phyloP scores from a whole-genome alignment of 2,113 vertebrate species.

The Caranx ignobilis region DNA sequence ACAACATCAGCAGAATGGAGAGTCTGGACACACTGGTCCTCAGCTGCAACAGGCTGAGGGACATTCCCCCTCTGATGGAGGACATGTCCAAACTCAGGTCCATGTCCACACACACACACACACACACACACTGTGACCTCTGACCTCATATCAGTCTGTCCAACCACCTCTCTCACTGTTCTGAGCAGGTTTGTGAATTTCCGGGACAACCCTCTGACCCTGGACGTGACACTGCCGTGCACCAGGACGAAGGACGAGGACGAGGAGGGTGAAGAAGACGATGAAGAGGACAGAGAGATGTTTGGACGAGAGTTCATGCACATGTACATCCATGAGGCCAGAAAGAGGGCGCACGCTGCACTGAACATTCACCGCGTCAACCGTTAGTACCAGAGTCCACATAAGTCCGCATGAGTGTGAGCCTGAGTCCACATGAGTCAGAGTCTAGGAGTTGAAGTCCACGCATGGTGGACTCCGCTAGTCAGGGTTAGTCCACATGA shows the following conservation, averaged over 20 bases:
- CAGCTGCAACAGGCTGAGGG: conserved; percentile 87
- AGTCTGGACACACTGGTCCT: conserved; percentile 93
- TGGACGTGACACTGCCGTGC: conserved; percentile 85
- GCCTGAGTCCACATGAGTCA: too few relatives aligned
- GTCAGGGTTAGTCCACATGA: too few relatives aligned
- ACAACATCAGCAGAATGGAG: conserved; percentile 87
- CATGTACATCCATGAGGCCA: conserved; percentile 88
- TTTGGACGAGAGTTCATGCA: conserved; percentile 95
- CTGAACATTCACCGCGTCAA: conserved; percentile 70
- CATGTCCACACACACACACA: too few relatives aligned
- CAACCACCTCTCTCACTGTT: not conserved
- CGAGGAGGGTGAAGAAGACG: conserved; percentile 82
- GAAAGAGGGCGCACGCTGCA: conserved; percentile 78
- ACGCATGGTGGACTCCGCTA: too few relatives aligned
- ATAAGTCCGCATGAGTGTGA: too few relatives aligned
- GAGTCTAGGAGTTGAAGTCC: too few relatives aligned
- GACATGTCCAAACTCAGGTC: conserved; percentile 76
- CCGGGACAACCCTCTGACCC: conserved; percentile 92
- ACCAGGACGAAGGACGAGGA: conserved; percentile 44
- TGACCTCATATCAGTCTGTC: too few relatives aligned
- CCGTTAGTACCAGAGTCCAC: conserved; percentile 31
- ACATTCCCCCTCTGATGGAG: conserved; percentile 92
- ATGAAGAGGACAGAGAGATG: conserved; percentile 90
- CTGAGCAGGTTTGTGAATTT: conserved; percentile 95
- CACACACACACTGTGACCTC: too few relatives aligned